Percentiles rank a stretch among this genome's conserved stretches.
These are phyloP conservation scores for Drosophila tristis DNA, from an alignment of 1,140 invertebrate species.

Conservation along the genomic window DNA sequence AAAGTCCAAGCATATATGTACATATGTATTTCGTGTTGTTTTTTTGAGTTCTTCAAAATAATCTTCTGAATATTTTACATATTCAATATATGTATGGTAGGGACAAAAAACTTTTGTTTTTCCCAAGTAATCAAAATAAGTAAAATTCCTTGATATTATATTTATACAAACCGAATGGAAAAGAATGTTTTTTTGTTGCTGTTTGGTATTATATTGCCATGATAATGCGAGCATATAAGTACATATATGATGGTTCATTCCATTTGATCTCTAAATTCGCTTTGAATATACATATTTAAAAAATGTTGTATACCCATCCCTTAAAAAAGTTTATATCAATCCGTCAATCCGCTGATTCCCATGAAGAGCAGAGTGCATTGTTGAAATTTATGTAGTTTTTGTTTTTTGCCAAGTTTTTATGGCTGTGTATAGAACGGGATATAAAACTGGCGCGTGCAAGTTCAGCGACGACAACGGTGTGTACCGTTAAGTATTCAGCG, in stretches of 20 bases:
- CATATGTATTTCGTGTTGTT: constrained; percentile 12
- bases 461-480: constrained; percentile 9
- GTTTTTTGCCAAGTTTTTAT: constrained; percentile 1
- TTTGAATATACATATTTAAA: too few species aligned
- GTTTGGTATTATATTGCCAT: too few species aligned
- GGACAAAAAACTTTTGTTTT: constrained; percentile 16
- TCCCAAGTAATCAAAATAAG: constrained; percentile 15
- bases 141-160: constrained; percentile 35
- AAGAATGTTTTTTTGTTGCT: too few species aligned
- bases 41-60: constrained; percentile 12
- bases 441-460: constrained; percentile 33
- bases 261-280: too few species aligned
- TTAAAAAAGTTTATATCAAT: too few species aligned
- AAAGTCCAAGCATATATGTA: constrained; percentile 19
- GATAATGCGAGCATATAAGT: too few species aligned
- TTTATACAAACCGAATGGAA: constrained; percentile 17
- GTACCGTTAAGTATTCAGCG: constrained; percentile 53
- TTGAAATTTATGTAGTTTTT: neutral
- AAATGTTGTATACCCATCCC: too few species aligned
- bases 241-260: too few species aligned
- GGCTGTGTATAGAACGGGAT: constrained; percentile 15
- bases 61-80: constrained; percentile 10
- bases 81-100: constrained; percentile 16
- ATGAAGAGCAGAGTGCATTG: too few species aligned
- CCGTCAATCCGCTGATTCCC: too few species aligned